These are phyloP conservation scores for Cheilinus undulatus DNA, from an alignment of 2,113 vertebrate species.

Conservation along the genomic window DNA sequence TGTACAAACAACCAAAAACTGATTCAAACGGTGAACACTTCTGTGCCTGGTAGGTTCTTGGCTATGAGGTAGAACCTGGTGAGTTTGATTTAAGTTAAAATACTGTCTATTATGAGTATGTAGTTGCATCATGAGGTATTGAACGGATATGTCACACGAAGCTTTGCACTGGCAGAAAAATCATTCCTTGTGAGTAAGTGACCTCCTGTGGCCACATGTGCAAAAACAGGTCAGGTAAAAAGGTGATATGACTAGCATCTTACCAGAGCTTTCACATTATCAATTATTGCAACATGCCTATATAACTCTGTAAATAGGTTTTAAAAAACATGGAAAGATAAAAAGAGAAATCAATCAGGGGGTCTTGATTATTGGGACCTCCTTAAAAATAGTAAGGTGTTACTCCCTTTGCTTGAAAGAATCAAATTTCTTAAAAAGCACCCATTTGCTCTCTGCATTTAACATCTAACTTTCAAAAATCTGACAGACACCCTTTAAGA, in stretches of 20 bases:
- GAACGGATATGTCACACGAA: slow-evolving; percentile 84
- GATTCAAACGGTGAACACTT: slow-evolving; percentile 72
- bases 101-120: slow-evolving; percentile 85
- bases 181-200: slow-evolving; percentile 84
- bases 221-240: slow-evolving; percentile 88
- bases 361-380: slow-evolving; percentile 83
- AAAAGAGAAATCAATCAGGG: slow-evolving; percentile 76
- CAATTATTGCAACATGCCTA: slow-evolving; percentile 90
- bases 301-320: slow-evolving; percentile 88
- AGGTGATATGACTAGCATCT: slow-evolving; percentile 87
- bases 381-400: slow-evolving; percentile 78
- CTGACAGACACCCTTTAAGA: slow-evolving; percentile 75
- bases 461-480: slow-evolving; percentile 75
- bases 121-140: slow-evolving; percentile 86
- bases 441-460: slow-evolving; percentile 67
- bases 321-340: slow-evolving; percentile 85
- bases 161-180: slow-evolving; percentile 85
- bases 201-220: slow-evolving; percentile 82
- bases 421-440: slow-evolving; percentile 79
- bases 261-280: slow-evolving; percentile 89
- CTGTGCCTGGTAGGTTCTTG: slow-evolving; percentile 82
- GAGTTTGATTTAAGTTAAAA: slow-evolving; percentile 80
- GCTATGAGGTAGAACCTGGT: slow-evolving; percentile 88
- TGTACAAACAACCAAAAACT: slow-evolving; percentile 68
- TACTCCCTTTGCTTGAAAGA: slow-evolving; percentile 82